Evolutionary conservation across 2,797 vertebrate species (phyloP), one percentile per base, ranked within the genome.

Genomic region (Microtus agrestis): DNA sequence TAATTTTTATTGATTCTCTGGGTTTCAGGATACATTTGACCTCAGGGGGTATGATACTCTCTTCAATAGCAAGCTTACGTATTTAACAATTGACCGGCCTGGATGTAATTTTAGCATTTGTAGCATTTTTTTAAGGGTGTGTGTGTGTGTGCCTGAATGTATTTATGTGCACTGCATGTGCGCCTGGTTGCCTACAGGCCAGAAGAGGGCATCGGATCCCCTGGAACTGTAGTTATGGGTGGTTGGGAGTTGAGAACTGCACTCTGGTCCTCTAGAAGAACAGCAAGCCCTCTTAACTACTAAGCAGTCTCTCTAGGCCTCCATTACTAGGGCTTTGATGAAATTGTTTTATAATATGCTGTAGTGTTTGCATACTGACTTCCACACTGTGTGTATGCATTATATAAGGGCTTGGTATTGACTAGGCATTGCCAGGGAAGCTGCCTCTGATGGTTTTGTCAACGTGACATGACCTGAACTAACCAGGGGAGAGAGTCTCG

Each of bases 1-100:
- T 82, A 96, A 76, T 92, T 96, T 96, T 91, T 94, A 89, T 95
- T 82, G 59, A 89, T 94, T 93, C 77, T 84, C 71, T 91, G 71
- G 23, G 21, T 84, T 94, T 95, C 73, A 78, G 74, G 93, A 87
- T 94, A 48, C 25, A 59, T 89, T 90, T 93, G 65, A 21, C 88
- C 76, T 86, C 69, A 61, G 27, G 85, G 88, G 67, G 5, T 76
- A 12, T 12, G 43, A 48, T 91, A 1, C 11, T 43, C 5, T 88
- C 29, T 92, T 80, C 6, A 51, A 0, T 29, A 88, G 76, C 86
- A 87, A 95, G 54, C 13, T 86, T 87, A 40, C 25, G 10, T 73
- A 31, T 27, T 91, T 91, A 92, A 77, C 89, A 79, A 85, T 95
- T 88, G 90, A 82, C 51, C 79, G 61, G 74, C 51, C 95, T 94